Conservation (phyloP, 2,888 invertebrate genomes). For the Ophioninae sp. region DNA sequence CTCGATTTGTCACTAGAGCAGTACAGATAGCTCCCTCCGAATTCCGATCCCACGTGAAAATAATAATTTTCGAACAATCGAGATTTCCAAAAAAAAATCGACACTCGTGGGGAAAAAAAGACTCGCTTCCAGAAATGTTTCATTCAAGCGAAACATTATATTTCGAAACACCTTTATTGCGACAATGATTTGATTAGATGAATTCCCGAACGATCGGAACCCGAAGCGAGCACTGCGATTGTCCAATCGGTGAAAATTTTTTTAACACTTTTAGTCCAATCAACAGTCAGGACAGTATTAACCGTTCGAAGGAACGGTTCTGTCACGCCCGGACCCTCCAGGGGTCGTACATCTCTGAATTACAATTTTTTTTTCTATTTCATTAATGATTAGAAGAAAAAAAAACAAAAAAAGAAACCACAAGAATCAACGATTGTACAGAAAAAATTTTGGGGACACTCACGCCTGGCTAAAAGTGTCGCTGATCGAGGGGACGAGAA, state of each 20-base stretch:
- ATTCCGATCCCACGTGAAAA: not conserved
- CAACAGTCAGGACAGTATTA: conserved; percentile 62
- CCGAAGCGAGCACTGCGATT: conserved; percentile 53
- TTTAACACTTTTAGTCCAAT: conserved; percentile 64
- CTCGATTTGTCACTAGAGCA: conserved; percentile 63
- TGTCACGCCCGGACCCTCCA: conserved; percentile 65
- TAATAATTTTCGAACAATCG: not conserved
- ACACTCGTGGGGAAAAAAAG: not conserved
- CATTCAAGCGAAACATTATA: not conserved
- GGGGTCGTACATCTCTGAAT: conserved; percentile 59
- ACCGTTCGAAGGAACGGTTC: conserved; percentile 43
- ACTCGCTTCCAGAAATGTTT: not conserved
- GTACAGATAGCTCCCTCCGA: conserved; percentile 61
- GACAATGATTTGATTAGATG: not conserved
- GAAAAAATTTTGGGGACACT: conserved; percentile 11
- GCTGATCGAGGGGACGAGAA: not conserved
- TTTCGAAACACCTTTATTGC: not conserved
- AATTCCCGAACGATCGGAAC: conserved; percentile 19
- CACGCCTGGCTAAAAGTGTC: conserved; percentile 13
- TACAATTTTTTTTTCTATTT: conserved; percentile 53
- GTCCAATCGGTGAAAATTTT: conserved; percentile 57
- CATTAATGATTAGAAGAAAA: conserved; percentile 47
- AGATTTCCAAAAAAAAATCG: not conserved
- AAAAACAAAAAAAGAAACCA: conserved; percentile 43
- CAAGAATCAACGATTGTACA: conserved; percentile 28